Conservation (phyloP, 2,113 vertebrate genomes). For the Dolichallabes microphthalmus region DNA sequence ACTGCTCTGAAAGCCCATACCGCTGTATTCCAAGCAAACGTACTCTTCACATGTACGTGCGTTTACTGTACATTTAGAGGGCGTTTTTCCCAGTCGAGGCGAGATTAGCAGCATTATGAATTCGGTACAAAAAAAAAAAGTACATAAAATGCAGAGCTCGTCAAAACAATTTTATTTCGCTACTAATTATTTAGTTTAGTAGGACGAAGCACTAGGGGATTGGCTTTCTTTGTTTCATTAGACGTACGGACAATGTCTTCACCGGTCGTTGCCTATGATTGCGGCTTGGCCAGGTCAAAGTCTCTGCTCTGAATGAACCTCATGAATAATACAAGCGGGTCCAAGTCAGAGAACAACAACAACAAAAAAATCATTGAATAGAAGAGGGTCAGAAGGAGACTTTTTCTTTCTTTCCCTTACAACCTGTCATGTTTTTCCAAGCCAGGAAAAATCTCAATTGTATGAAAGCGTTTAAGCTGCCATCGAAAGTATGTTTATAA, state of each 20-base stretch:
- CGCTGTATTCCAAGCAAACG: neutral
- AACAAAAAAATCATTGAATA: neutral
- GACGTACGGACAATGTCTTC: neutral
- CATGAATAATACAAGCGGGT: constrained; percentile 18
- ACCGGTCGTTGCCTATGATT: neutral
- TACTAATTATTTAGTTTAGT: neutral
- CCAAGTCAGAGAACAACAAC: neutral
- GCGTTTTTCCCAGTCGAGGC: neutral
- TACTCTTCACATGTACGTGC: neutral
- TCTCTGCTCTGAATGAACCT: constrained; percentile 3
- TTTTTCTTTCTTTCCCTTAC: neutral
- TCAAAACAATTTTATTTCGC: neutral
- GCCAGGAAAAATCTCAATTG: neutral
- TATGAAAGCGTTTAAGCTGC: neutral
- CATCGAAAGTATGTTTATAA: constrained; percentile 9
- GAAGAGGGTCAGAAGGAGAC: constrained; percentile 23
- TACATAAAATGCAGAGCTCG: neutral
- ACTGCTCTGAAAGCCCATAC: constrained; percentile 4
- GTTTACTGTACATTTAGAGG: neutral
- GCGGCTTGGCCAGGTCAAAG: constrained; percentile 8
- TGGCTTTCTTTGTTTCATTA: neutral
- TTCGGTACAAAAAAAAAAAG: neutral
- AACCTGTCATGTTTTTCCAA: constrained; percentile 11
- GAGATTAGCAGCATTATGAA: neutral
- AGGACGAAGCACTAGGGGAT: neutral